Evolutionary conservation across 2,797 vertebrate genomes (phyloP).

Genomic region (Diglossa cyanea): DNA sequence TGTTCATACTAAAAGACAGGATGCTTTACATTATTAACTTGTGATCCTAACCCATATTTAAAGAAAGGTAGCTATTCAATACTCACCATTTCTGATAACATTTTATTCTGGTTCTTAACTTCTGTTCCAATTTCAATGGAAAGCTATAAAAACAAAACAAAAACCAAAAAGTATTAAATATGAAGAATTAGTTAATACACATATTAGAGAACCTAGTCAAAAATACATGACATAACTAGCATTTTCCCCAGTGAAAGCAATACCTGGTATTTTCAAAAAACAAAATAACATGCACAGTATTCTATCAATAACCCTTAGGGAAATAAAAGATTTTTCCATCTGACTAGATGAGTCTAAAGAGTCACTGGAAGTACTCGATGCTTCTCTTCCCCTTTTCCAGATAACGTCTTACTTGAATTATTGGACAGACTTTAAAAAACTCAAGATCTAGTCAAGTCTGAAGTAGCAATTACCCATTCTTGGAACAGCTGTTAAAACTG

Average conservation of each 20-base stretch:
- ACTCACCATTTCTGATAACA: slow-evolving; percentile 92
- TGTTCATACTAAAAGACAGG: background rate
- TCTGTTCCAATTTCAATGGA: slow-evolving; percentile 97
- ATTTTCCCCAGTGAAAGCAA: background rate
- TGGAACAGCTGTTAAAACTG: background rate
- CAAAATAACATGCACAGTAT: background rate
- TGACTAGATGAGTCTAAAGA: background rate
- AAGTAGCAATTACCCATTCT: background rate
- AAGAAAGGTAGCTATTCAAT: background rate
- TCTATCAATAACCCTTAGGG: background rate
- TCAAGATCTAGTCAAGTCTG: background rate
- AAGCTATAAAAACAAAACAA: slow-evolving; percentile 75
- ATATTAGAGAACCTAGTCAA: background rate
- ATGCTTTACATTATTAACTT: background rate
- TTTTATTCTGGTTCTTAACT: slow-evolving; percentile 92
- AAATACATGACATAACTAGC: background rate
- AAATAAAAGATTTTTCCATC: background rate
- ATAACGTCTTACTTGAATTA: background rate
- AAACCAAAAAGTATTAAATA: background rate
- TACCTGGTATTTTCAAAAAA: background rate
- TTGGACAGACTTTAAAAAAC: background rate
- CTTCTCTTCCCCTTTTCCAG: background rate
- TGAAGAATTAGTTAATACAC: background rate
- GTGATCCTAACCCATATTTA: background rate
- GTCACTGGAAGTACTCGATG: background rate